Base-by-base conservation (phyloP, 2,888 invertebrate genomes). In the Xylocampa areola region DNA sequence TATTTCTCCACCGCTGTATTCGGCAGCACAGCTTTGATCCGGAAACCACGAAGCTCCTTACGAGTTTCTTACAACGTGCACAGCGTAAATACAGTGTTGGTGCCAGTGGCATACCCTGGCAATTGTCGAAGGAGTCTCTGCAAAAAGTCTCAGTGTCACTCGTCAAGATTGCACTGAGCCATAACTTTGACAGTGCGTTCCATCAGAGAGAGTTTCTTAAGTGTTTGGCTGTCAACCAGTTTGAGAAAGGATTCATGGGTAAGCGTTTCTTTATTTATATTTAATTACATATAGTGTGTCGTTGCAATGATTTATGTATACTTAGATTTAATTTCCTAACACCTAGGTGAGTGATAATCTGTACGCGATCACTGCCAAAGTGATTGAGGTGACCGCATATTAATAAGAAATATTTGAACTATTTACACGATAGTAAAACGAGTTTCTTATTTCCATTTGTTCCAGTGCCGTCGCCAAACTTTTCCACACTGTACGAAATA, bases 121-220 rank as follows among this genome's bases (percentile, higher is more conserved):
- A 89, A 36, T 64, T 93, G 50, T 89, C 92, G 3, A 95, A 95
- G 73, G 94, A 94, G 53, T 84, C 91, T 1, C 94, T 96, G 40
- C 95, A 95, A 68, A 90, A 80, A 49, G 92, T 95, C 0, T 92
- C 96, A 0, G 92, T 96, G 14, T 92, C 94, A 6, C 85, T 97
- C 19, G 88, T 96, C n/a, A 93, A 95, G 54, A 89, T 94, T 1
- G 94, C 96, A 1, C 81, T 97, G 0, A 94, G 94, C 48, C 87
- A 94, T 57, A 95, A 95, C 68, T 96, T 96, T 66, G 92, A 94
- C 30, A 96, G 96, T 45, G 92, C 95, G 0, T 94, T 94, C 68
- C 95, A 96, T 73, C 96, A 96, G 82, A 94, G 95, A 25, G 94
- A 95, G 70, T 95, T 96, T 64, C 84, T 97, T 1, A 91, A 94